Evolutionary conservation across 2,113 vertebrate species (phyloP).

Genomic region (Ailurus styani): DNA sequence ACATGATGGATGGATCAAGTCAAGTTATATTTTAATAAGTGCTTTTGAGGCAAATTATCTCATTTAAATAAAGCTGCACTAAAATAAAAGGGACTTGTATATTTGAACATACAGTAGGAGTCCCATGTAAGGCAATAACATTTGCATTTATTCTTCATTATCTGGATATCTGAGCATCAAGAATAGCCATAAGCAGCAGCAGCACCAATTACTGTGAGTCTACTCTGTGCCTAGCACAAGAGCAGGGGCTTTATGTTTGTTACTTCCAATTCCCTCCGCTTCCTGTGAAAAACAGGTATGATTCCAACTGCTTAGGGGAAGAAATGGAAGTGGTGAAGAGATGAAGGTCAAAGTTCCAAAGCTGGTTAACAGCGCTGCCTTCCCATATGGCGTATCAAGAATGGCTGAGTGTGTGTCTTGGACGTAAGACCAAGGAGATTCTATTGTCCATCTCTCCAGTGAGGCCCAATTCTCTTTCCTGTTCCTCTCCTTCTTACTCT

Average conservation of each 20-base stretch:
- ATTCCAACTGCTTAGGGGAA: not conserved
- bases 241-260: rapidly evolving
- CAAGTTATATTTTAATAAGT: not conserved
- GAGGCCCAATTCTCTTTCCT: not conserved
- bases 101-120: not conserved
- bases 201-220: not conserved
- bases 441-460: not conserved
- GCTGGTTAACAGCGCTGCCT: not conserved
- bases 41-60: not conserved
- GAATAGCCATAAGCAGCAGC: not conserved
- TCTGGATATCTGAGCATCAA: not conserved
- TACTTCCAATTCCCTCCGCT: not conserved
- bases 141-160: not conserved
- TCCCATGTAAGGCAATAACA: not conserved
- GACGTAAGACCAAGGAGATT: not conserved
- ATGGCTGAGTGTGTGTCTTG: not conserved
- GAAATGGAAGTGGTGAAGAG: not conserved
- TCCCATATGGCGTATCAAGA: rapidly evolving
- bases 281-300: not conserved
- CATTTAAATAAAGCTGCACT: not conserved
- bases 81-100: not conserved
- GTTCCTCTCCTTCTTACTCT: not conserved
- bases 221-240: not conserved
- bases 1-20: not conserved
- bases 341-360: not conserved